Evolutionary conservation across 2,797 vertebrate genomes (phyloP).

Genomic region (Lepus townsendii): DNA sequence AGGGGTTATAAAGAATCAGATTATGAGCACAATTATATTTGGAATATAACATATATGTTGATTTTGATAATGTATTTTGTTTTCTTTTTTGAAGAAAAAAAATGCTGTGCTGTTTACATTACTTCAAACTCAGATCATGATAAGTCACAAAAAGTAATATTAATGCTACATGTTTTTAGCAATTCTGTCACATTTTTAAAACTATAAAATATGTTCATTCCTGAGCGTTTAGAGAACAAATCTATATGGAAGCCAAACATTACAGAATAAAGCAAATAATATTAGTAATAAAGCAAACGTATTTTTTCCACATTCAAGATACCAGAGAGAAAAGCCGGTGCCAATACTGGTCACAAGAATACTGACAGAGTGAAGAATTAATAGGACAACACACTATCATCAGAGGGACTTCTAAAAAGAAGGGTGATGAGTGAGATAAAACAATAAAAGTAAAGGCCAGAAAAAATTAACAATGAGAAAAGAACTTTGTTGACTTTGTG

Average conservation of each 20-base stretch:
- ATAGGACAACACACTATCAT: background rate
- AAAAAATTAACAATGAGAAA: background rate
- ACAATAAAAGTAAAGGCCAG: background rate
- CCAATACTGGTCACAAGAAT: background rate
- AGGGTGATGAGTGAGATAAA: background rate
- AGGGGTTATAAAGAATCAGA: background rate
- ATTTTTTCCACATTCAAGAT: background rate
- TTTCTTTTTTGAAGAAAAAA: background rate
- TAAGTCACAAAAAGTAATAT: background rate
- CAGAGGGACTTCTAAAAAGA: background rate
- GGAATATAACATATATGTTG: background rate
- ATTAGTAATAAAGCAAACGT: background rate
- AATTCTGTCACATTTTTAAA: constrained; percentile 43
- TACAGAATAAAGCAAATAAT: background rate
- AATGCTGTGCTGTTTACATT: background rate
- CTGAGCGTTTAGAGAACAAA: background rate
- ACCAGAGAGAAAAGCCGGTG: background rate
- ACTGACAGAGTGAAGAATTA: background rate
- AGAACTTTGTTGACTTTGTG: background rate
- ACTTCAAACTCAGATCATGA: background rate
- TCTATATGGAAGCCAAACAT: background rate
- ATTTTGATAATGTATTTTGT: constrained; percentile 9
- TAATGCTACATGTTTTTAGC: background rate
- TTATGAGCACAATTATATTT: background rate
- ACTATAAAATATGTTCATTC: background rate